Conservation (phyloP, 2,113 vertebrate species). For the Petrocephalus microphthalmus region DNA sequence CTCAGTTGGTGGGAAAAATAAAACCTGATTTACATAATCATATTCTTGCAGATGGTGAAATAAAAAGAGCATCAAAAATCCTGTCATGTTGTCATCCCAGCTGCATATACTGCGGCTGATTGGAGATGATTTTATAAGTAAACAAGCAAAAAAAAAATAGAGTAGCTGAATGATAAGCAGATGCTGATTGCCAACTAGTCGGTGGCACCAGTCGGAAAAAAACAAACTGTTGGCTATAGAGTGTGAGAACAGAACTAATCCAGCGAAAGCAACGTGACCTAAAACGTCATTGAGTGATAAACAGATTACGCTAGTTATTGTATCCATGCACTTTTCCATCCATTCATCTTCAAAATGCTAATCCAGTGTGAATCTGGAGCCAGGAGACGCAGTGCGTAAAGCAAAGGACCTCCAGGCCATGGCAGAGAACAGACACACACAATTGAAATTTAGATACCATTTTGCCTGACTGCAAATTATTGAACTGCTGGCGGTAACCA, state of each 20-base stretch:
- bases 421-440: not conserved
- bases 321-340: not conserved
- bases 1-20: not conserved
- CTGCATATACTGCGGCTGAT: not conserved
- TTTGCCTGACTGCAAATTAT: not conserved
- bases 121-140: not conserved
- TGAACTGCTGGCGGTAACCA: not conserved
- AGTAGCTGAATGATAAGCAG: not conserved
- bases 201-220: not conserved
- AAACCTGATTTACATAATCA: not conserved
- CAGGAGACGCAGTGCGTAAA: not conserved
- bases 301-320: not conserved
- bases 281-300: not conserved
- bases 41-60: constrained; percentile 5
- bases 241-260: not conserved
- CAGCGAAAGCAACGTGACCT: not conserved
- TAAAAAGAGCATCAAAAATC: not conserved
- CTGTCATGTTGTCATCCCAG: not conserved
- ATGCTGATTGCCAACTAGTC: not conserved
- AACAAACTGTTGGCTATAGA: not conserved
- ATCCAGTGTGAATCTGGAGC: not conserved
- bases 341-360: not conserved
- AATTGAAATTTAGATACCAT: not conserved
- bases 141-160: not conserved
- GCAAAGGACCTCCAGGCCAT: not conserved